phyloP scores from a whole-genome alignment of 2,113 vertebrate genomes.

The Triplophysa dalaica region DNA sequence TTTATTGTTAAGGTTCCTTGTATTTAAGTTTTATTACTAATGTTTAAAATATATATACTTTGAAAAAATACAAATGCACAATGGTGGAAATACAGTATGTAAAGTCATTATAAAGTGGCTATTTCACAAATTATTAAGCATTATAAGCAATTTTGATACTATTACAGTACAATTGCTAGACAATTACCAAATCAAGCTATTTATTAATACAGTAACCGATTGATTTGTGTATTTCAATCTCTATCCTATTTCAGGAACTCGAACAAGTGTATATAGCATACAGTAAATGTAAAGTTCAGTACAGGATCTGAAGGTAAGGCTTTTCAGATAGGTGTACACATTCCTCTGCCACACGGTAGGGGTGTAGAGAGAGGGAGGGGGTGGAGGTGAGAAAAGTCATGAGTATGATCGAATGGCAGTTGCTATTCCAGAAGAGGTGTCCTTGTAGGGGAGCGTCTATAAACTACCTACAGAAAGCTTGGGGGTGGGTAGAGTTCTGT shows the following conservation, averaged over 20 bases:
- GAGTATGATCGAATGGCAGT: constrained; percentile 60
- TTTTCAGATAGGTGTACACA: constrained; percentile 21
- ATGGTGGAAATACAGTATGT: too few species aligned
- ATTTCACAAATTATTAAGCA: too few species aligned
- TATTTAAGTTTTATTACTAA: too few species aligned
- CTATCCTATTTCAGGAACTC: background rate
- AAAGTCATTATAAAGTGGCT: too few species aligned
- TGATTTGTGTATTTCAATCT: background rate
- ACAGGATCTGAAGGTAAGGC: constrained; percentile 1
- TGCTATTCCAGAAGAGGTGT: constrained; percentile 67
- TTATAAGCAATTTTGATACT: too few species aligned
- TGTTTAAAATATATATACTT: too few species aligned
- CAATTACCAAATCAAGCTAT: too few species aligned
- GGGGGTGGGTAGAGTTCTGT: background rate
- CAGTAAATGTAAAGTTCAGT: too few species aligned
- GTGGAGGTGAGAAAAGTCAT: constrained; percentile 14
- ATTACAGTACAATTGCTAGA: too few species aligned
- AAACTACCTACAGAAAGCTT: constrained; percentile 55
- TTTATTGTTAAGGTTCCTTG: too few species aligned
- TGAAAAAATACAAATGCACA: too few species aligned
- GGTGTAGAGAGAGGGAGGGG: background rate
- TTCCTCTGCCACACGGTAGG: background rate
- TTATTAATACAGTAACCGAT: too few species aligned
- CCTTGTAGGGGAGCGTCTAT: constrained; percentile 70
- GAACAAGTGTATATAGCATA: background rate